Conservation (phyloP, 2,888 invertebrate species). For the Julus scanicus region DNA sequence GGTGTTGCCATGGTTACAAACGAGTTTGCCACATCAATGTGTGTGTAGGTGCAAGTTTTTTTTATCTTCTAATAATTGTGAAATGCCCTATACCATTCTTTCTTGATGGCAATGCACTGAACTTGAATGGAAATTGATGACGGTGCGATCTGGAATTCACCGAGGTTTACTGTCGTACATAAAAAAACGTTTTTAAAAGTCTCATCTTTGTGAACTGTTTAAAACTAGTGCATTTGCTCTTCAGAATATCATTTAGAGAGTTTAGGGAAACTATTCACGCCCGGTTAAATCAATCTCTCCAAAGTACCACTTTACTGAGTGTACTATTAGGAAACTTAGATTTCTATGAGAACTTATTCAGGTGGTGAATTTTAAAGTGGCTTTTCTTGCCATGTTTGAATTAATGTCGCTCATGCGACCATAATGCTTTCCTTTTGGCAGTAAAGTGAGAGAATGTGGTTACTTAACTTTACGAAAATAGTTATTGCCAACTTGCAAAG, state of each 20-base stretch:
- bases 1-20: not conserved
- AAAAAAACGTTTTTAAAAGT: not conserved
- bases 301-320: not conserved
- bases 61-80: not conserved
- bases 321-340: not conserved
- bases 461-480: no score
- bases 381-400: not conserved
- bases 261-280: no score
- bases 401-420: not conserved
- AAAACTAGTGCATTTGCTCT: not conserved
- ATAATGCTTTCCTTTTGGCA: not conserved
- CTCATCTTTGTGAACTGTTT: not conserved
- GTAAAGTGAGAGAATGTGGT: no score
- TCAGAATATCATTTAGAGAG: not conserved
- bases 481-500: no score
- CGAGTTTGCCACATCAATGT: no score
- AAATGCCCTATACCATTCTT: not conserved
- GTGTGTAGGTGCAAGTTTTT: not conserved
- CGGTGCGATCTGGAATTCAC: not conserved
- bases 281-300: no score
- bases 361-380: not conserved
- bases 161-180: conserved; percentile 7
- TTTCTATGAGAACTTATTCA: not conserved
- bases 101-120: not conserved
- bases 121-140: conserved; percentile 16